Base-by-base conservation (phyloP, 2,797 vertebrate genomes). In the Melanotaenia nigrans region DNA sequence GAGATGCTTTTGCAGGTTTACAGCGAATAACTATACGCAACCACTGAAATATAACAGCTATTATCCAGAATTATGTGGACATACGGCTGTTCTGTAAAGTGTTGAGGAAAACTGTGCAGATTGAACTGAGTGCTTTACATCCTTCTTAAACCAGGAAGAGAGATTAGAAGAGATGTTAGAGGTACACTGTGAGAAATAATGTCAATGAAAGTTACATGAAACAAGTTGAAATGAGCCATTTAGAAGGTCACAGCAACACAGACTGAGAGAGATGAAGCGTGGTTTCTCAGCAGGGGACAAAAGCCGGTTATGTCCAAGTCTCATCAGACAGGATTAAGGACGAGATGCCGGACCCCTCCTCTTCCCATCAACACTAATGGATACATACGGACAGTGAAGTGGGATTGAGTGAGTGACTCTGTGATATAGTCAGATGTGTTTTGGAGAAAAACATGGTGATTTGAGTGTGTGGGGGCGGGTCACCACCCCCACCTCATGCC, bases 321-420 rank as follows among this genome's bases (percentile, higher is more conserved):
- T 92, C 82, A 91, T 90, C 91, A 93, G 91, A 91, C 90, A 87
- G 89, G 92, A 93, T 93, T 92, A 93, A 79, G 71, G 78, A 77
- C 47, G 64, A 62, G 68, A 88, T 85, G 68, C 81, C 87, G 85
- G 88, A 90, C 90, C 91, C 86, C 86, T 82, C 75, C 85, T 58
- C 76, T 75, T 68, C 45, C 71, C 72, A 62, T 78, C 56, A 56
- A 78, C 68, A 77, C 7, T 68, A 67, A 82, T 64, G 63, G 59
- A 82, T 61, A 33, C 65, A 73, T 47, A 20, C 61, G 71, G 68
- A 84, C 77, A 81, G 78, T 56, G 30, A 53, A 78, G 78, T 66
- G 69, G 58, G 79, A 71, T 67, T 82, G 73, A 81, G 68, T 83
- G 78, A 88, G 79, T 79, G 80, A 84, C 81, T 49, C 47, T 16